phyloP scores from a whole-genome alignment of 53 echinoderm and acorn worm species.

The Actinopyga echinites region DNA sequence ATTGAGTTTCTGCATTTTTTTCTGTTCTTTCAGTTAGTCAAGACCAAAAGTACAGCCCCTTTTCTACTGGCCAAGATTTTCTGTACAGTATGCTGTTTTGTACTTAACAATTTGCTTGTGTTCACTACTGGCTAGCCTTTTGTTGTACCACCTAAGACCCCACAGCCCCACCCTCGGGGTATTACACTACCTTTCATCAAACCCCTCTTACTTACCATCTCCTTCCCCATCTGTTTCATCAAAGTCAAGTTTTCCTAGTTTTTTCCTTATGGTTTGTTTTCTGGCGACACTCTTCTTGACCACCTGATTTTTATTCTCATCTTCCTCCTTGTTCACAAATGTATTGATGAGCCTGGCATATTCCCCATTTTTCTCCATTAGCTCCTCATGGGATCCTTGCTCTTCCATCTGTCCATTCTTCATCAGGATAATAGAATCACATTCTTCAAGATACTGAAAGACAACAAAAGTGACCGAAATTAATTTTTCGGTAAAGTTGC shows the following conservation, averaged over 20 bases:
- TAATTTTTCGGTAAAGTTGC: too few species aligned
- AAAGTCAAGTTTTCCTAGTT: slow-evolving; percentile 5
- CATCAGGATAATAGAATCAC: slow-evolving; percentile 81
- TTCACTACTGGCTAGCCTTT: too few species aligned
- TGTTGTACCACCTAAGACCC: too few species aligned
- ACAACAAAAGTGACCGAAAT: background rate
- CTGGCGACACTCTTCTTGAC: background rate
- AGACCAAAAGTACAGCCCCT: too few species aligned
- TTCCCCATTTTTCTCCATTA: slow-evolving; percentile 58
- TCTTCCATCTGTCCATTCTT: slow-evolving; percentile 76
- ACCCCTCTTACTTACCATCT: background rate
- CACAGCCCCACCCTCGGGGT: background rate
- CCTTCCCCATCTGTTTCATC: slow-evolving; percentile 30
- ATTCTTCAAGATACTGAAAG: slow-evolving; percentile 79
- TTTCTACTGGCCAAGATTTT: too few species aligned
- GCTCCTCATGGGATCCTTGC: slow-evolving; percentile 70
- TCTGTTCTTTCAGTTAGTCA: too few species aligned
- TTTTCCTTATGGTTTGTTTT: too few species aligned
- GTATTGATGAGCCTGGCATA: slow-evolving; percentile 78
- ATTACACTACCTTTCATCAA: too few species aligned
- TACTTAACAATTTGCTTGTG: too few species aligned
- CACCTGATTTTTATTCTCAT: slow-evolving; percentile 48
- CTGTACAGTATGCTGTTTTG: too few species aligned
- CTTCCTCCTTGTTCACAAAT: slow-evolving; percentile 51
- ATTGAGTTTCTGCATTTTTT: too few species aligned